These are phyloP conservation scores for Pyrocoelia pectoralis DNA, from an alignment of 2,888 invertebrate species.

Conservation along the genomic window DNA sequence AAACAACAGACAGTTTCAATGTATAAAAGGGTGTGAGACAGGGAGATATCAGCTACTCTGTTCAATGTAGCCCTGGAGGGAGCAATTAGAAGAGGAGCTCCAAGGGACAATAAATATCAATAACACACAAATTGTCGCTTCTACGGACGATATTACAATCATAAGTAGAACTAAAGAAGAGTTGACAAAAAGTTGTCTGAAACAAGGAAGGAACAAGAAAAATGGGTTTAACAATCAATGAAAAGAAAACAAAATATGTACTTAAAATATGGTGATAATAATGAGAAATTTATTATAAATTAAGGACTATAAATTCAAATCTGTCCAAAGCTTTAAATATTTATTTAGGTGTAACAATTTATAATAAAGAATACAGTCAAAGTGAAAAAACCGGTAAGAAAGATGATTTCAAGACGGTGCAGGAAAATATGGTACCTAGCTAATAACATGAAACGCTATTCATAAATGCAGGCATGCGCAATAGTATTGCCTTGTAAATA, in stretches of 20 bases:
- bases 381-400: too few species aligned
- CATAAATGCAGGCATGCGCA: too few species aligned
- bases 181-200: neutral
- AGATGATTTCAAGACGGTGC: too few species aligned
- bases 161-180: constrained; percentile 8
- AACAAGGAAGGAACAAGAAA: constrained; percentile 5
- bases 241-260: neutral
- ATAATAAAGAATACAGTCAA: neutral
- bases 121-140: neutral
- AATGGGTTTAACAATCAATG: constrained; percentile 1
- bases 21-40: neutral
- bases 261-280: neutral
- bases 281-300: neutral
- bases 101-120: constrained; percentile 5
- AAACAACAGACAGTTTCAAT: constrained; percentile 10
- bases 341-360: neutral
- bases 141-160: neutral
- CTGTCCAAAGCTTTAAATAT: neutral
- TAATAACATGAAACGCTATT: too few species aligned
- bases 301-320: too few species aligned
- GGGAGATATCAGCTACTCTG: too few species aligned
- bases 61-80: neutral
- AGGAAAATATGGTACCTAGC: too few species aligned
- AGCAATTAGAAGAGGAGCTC: constrained; percentile 3
- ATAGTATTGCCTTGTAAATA: too few species aligned